Evolutionary conservation across 1,140 invertebrate species (phyloP), one percentile per base, ranked within the genome.

Genomic region (Pachyrhynchus sulphureomaculatus): DNA sequence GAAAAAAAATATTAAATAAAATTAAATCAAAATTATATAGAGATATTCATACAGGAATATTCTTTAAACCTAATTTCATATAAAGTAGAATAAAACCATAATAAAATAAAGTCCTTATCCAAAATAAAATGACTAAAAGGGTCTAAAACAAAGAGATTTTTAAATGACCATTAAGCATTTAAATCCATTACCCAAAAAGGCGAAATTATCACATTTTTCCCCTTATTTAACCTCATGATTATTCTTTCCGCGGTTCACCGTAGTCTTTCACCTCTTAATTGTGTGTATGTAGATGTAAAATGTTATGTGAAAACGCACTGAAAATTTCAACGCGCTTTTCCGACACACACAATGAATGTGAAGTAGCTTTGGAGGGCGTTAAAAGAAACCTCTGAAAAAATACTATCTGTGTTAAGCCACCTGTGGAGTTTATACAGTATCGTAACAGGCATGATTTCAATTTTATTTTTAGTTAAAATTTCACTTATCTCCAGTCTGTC

Each of bases 221-320:
- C 45, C 44, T 58, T 58, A 58, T 58, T 58, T 58, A 58, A 58
- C 42, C 44, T 33, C n/a, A 29, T 54, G 42, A 62, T 62, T 48
- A 59, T 52, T 59, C 57, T 59, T 51, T 51, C 48, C 23, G 57
- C 55, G 55, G 55, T 58, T 58, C 29, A 29, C 48, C 51, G 36
- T 39, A 39, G 51, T 39, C 36, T 42, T 42, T 42, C 23, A 51
- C 57, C 57, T 59, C 57, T 59, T 59, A 59, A 59, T 59, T 59
- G 57, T 58, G 32, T 52, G 37, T 54, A 59, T 59, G 57, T 34
- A 59, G 48, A 59, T 51, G 57, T 49, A 59, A 59, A 59, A 59
- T 44, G 36, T 26, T 36, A 47, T 59, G 48, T 59, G 57, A 59
- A 59, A 59, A 59, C 47, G 23, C 57, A 44, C 37, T 59, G 57